phyloP scores from a whole-genome alignment of 2,888 invertebrate genomes.

The Strigamia maritima region DNA sequence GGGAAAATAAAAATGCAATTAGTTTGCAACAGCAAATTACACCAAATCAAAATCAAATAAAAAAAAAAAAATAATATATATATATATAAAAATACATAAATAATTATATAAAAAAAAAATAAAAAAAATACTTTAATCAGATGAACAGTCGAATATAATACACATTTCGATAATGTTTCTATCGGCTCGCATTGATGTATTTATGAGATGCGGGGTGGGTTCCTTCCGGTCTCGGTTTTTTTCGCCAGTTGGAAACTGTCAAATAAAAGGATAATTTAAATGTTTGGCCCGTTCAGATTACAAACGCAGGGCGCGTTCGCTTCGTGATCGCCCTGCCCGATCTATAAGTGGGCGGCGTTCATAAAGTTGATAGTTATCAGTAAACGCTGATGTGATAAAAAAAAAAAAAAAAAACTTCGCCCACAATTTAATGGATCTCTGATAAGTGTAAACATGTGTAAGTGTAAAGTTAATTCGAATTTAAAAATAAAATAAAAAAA shows the following conservation, averaged over 20 bases:
- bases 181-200: neutral
- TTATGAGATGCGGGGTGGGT: neutral
- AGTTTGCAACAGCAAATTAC: neutral
- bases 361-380: conserved; percentile 1
- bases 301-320: neutral
- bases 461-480: neutral
- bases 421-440: neutral
- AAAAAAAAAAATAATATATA: neutral
- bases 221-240: neutral
- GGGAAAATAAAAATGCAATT: neutral
- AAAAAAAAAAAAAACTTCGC: neutral
- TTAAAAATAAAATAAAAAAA: too few relatives aligned
- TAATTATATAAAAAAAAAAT: neutral
- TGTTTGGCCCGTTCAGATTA: neutral
- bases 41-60: neutral
- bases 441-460: neutral
- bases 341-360: conserved; percentile 2
- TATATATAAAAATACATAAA: neutral
- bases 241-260: neutral
- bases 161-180: neutral
- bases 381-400: neutral
- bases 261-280: neutral
- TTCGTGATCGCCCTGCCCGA: conserved; percentile 10
- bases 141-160: neutral
- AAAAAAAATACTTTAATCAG: neutral